Evolutionary conservation across 2,797 vertebrate genomes (phyloP), one percentile per base, ranked within the genome.

Genomic region (Danio tinwini): DNA sequence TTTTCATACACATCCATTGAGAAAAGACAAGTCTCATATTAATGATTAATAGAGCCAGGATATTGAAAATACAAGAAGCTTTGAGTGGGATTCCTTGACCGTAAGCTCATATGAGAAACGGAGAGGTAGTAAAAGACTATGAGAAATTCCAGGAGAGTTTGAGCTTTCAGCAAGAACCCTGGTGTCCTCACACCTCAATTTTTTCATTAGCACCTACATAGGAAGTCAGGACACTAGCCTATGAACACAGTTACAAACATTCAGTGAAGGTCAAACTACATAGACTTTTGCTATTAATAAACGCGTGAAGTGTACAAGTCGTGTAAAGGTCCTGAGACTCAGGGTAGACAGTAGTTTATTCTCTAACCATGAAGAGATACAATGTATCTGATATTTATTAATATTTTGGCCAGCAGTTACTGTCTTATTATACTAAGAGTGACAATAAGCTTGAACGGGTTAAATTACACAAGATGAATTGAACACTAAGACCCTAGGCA

Each of bases 171-270:
- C 37, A n/a, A 50, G 76, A 63, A 73, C 11, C 6, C 47, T 80
- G 78, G 68, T 63, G 50, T 83, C 82, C 69, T 83, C 75, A 55
- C 80, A 76, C 75, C 44, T 70, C 56, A 52, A 19, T 47, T 50
- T 9, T 87, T 88, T 91, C 29, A 90, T 90, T 91, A 88, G 76
- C 76, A 74, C 55, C 42, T 14, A 50, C 6, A 42, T 86, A 82
- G 82, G 78, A 87, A 80, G 83, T 50, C 62, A 17, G 39, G 45
- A 55, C 37, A 40, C 9, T 64, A 62, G 37, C 65, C 52, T 37
- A 17, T 55, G 14, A 71, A 45, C 56, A 55, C 14, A 2, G 37
- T 42, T 13, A 49, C 9, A 21, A 61, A 16, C 40, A 10, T 14
- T 37, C 6, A 5, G 45, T 69, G 65, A 69, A 70, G 45, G 56